These are phyloP conservation scores for Momotus momota DNA, from an alignment of 2,797 vertebrate genomes.

Conservation along the genomic window DNA sequence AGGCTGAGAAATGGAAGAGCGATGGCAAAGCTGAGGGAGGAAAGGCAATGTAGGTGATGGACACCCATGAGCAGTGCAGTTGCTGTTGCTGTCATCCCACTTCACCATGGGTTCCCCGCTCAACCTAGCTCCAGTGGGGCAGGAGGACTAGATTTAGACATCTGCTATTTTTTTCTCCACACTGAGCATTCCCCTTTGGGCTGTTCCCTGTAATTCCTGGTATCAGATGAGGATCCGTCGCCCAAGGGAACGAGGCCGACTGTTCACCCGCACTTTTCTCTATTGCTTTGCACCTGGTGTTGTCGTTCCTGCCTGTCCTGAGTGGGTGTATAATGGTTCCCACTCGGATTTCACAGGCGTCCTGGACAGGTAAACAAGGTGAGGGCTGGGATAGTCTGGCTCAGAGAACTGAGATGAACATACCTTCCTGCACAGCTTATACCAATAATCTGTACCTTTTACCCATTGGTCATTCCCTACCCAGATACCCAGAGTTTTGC, in stretches of 20 bases:
- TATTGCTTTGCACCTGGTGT: slow-evolving; percentile 42
- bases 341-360: not conserved
- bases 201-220: not conserved
- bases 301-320: not conserved
- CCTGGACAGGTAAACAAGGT: not conserved
- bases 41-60: not conserved
- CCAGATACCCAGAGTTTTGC: not conserved
- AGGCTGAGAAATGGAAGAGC: not conserved
- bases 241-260: accelerated
- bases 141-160: not conserved
- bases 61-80: accelerated
- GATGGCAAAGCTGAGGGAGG: not conserved
- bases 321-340: slow-evolving; percentile 39
- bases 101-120: not conserved
- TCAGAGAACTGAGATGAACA: not conserved
- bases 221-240: not conserved
- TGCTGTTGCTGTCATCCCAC: not conserved
- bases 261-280: not conserved
- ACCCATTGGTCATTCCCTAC: not conserved
- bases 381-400: not conserved
- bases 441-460: not conserved
- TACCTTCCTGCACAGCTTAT: not conserved
- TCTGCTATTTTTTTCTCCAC: not conserved
- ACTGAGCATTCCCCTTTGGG: not conserved
- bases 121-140: accelerated